Conservation (phyloP, 1,140 invertebrate species). For the Caerostris darwini region DNA sequence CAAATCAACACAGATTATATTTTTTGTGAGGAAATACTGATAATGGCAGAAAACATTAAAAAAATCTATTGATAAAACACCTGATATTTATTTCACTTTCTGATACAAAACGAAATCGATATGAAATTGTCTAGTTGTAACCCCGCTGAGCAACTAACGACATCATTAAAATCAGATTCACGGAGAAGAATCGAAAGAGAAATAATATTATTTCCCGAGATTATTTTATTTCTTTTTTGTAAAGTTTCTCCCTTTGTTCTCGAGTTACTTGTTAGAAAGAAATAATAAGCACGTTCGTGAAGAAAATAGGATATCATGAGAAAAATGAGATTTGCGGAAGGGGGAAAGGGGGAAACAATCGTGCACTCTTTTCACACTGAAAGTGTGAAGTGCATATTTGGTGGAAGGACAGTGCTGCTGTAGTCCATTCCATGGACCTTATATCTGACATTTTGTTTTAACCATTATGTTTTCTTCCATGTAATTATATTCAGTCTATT, state of each 20-base stretch:
- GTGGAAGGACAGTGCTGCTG: not conserved
- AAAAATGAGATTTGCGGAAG: conserved; percentile 59
- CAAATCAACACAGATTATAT: conserved; percentile 7
- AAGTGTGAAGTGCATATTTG: conserved; percentile 15
- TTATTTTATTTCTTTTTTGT: not conserved
- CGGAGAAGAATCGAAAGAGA: not conserved
- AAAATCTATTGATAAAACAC: conserved; percentile 54
- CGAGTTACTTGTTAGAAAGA: conserved; percentile 68
- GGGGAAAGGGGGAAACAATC: not conserved
- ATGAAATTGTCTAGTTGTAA: conserved; percentile 62
- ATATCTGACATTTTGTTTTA: no score
- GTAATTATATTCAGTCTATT: no score
- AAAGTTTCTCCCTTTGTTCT: conserved; percentile 57
- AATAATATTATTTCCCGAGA: conserved; percentile 27
- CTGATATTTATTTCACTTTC: conserved; percentile 47
- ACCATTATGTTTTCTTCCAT: no score
- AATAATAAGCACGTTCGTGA: conserved; percentile 66
- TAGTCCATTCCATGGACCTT: no score
- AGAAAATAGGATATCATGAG: conserved; percentile 60
- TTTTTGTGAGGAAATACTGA: not conserved
- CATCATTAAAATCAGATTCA: conserved; percentile 68
- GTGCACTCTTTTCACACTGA: not conserved
- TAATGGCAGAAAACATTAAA: conserved; percentile 18
- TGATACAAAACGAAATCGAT: conserved; percentile 49
- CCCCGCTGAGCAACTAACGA: conserved; percentile 68